Conservation (phyloP, 2,888 invertebrate genomes). For the Acleris laterana region DNA sequence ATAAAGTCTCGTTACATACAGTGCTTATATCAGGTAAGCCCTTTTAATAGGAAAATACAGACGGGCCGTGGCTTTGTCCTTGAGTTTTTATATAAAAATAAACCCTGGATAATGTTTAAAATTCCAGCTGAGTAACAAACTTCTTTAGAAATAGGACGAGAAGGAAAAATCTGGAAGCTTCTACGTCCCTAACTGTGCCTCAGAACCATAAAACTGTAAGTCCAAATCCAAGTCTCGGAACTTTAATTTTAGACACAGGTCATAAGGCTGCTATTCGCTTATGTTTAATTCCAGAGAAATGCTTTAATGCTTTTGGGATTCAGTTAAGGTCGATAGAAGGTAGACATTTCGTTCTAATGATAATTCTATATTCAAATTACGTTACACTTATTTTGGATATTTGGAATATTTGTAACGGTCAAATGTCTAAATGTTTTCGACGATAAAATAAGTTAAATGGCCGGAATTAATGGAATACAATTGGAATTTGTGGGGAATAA, state of each 20-base stretch:
- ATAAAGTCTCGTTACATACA: no score
- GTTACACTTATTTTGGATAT: slow-evolving; percentile 8
- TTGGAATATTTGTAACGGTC: not conserved
- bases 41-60: no score
- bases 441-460: not conserved
- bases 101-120: not conserved
- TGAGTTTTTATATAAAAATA: no score
- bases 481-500: no score
- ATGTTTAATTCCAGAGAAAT: no score
- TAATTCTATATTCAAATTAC: not conserved
- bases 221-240: no score
- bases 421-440: slow-evolving; percentile 5
- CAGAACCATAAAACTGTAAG: no score
- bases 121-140: not conserved
- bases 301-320: no score
- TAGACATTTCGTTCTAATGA: not conserved
- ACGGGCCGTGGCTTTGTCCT: no score
- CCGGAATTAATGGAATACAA: not conserved
- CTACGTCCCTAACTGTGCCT: not conserved
- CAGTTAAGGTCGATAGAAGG: not conserved
- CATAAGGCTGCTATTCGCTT: no score
- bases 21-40: no score
- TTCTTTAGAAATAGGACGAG: not conserved
- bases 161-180: not conserved
- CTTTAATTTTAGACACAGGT: no score